Evolutionary conservation across 2,797 vertebrate genomes (phyloP).

Genomic region (Graptemys geographica): DNA sequence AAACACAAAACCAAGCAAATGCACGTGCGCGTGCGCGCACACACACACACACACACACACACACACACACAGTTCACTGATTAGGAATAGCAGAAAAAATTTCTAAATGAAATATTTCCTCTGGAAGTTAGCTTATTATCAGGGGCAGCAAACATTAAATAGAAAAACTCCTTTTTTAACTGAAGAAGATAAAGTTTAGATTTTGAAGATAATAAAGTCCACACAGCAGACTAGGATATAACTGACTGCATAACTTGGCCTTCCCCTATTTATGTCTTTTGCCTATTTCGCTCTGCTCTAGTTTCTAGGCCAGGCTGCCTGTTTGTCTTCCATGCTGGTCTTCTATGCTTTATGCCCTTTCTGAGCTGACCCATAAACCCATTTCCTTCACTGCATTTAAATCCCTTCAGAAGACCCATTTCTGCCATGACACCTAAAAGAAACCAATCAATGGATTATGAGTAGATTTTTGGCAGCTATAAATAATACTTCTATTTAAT

Average conservation of each 20-base stretch:
- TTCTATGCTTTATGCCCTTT: not conserved
- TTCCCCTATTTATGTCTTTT: not conserved
- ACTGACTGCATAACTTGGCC: not conserved
- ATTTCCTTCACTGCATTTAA: not conserved
- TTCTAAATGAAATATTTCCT: not conserved
- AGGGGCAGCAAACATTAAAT: not conserved
- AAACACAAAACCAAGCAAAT: not conserved
- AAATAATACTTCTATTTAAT: not conserved
- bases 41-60: not conserved
- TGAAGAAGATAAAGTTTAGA: not conserved
- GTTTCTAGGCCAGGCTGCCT: not conserved
- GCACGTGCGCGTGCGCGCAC: rapidly evolving
- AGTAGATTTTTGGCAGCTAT: not conserved
- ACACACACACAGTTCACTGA: not conserved
- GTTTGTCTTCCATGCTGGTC: not conserved
- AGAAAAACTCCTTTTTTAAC: not conserved
- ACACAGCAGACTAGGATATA: not conserved
- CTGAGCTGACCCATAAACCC: not conserved
- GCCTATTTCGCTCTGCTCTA: not conserved
- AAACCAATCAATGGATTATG: not conserved
- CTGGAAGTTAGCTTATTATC: not conserved
- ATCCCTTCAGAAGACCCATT: not conserved
- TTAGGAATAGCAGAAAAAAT: not conserved
- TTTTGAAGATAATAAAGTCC: not conserved
- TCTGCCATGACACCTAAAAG: not conserved